phyloP scores from a whole-genome alignment of 1,140 invertebrate genomes.

The Rhopalosiphum maidis region DNA sequence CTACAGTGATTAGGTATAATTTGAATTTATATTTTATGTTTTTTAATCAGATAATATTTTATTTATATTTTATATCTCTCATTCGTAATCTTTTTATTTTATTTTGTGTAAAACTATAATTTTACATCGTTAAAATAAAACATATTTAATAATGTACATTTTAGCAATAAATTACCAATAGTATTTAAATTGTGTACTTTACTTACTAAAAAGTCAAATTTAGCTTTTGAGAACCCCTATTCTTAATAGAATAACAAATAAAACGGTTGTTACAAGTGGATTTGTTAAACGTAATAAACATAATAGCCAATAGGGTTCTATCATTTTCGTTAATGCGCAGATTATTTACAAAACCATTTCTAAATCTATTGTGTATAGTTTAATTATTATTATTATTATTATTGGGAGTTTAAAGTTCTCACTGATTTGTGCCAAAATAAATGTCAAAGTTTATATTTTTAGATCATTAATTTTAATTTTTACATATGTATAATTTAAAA shows the following conservation, averaged over 20 bases:
- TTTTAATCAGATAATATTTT: too few species aligned
- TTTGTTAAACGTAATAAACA: neutral
- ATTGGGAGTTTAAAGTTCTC: neutral
- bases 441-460: neutral
- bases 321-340: neutral
- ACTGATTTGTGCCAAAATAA: neutral
- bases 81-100: neutral
- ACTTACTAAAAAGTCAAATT: neutral
- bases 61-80: neutral
- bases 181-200: neutral
- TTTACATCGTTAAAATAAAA: neutral
- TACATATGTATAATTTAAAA: neutral
- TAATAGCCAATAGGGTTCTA: neutral
- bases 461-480: neutral
- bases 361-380: neutral
- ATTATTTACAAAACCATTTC: neutral
- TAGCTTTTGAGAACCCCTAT: neutral
- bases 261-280: neutral
- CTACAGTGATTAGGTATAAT: too few species aligned
- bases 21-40: too few species aligned
- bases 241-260: neutral
- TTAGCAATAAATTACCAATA: neutral
- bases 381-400: neutral
- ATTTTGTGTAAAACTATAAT: neutral
- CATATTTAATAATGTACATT: neutral